Base-by-base conservation (phyloP, 2,888 invertebrate genomes). In the Shargacucullia verbasci region DNA sequence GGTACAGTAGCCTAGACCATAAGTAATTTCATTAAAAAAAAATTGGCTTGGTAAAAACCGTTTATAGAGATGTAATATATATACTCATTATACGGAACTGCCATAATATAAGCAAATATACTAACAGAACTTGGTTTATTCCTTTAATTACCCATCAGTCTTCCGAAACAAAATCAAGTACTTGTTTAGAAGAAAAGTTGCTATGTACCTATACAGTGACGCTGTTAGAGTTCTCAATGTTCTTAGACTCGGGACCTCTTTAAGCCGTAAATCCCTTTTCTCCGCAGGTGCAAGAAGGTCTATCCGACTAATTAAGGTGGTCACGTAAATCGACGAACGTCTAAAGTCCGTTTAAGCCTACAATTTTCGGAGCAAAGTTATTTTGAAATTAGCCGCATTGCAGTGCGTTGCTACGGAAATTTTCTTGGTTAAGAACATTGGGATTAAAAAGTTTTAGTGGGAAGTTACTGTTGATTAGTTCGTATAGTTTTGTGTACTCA, bases 291-390 rank as follows among this genome's bases (percentile, higher is more conserved):
- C 86, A 83, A 82, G 82, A 78, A 83, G 83, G 82, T 79, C 81
- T 85, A 85, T 81, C 85, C 82, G 72, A 79, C 87, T 89, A 90
- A 90, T 90, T 90, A 90, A 87, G 84, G 82, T 82, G 81, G 81
- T 76, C 80, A 80, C 83, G 82, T 85, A 83, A 84, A 85, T 85
- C 81, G 83, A 79, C 81, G 79, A 76, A 71, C 71, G 60, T 71
- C 81, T 70, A 78, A 81, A 80, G 80, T 79, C 80, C 62, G 70
- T 79, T 80, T 84, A 82, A 86, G 85, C 85, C 81, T 78, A 82
- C 81, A 79, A 82, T 82, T 85, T 86, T 83, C 79, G 64, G 72
- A 62, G 73, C 60, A 50, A 64, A 70, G 71, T 73, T 76, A 72
- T 78, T 73, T 77, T 75, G 70, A 76, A 80, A 76, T 78, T 79